Conservation (phyloP, 2,113 vertebrate species). For the Podilymbus podiceps region DNA sequence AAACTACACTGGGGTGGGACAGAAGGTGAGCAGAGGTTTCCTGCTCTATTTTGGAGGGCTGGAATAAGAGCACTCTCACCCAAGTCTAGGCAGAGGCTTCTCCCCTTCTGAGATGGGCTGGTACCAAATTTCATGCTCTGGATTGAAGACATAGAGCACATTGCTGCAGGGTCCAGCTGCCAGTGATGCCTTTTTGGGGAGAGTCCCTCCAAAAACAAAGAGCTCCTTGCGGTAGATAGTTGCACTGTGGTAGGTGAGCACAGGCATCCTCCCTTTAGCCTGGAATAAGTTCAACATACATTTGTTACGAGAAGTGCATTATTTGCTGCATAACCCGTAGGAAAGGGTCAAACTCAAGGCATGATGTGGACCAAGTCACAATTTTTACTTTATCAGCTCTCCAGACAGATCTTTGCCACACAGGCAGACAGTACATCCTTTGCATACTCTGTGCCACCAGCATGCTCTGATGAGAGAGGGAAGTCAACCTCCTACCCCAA, state of each 20-base stretch:
- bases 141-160: slow-evolving; percentile 85
- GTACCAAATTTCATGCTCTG: slow-evolving; percentile 90
- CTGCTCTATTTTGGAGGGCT: not conserved
- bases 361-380: not conserved
- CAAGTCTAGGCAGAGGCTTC: slow-evolving; percentile 82
- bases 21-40: not conserved
- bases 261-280: slow-evolving; percentile 83
- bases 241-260: slow-evolving; percentile 82
- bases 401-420: not conserved
- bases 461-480: not conserved
- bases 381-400: not conserved
- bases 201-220: slow-evolving; percentile 86
- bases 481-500: not conserved
- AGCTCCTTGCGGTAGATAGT: slow-evolving; percentile 85
- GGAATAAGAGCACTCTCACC: slow-evolving; percentile 72
- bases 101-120: slow-evolving; percentile 89
- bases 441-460: not conserved
- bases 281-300: slow-evolving; percentile 22
- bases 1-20: not conserved
- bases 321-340: not conserved
- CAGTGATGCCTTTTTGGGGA: slow-evolving; percentile 48
- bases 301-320: not conserved
- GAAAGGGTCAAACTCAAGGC: not conserved
- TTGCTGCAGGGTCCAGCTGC: slow-evolving; percentile 79
- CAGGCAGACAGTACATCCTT: not conserved